Percentiles rank a stretch among this genome's conserved stretches.
Evolutionary conservation across 2,797 vertebrate species (phyloP).

Genomic region (Podargus strigoides): DNA sequence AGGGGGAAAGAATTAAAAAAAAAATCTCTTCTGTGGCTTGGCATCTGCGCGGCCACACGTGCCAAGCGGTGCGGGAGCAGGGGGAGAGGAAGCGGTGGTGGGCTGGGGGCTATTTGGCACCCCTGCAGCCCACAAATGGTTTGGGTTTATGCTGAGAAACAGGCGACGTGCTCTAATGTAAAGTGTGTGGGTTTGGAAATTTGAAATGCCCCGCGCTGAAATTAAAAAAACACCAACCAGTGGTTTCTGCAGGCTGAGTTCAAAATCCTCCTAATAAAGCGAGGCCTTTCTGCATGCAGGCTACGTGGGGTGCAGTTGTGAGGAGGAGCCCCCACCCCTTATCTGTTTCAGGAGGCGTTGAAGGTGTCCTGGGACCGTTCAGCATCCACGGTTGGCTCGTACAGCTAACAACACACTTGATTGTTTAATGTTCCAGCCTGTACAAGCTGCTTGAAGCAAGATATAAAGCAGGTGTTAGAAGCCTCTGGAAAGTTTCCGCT

Average conservation of each 20-base stretch:
- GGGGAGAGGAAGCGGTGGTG: not conserved
- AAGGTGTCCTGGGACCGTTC: not conserved
- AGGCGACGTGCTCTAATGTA: not conserved
- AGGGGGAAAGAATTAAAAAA: too few relatives aligned
- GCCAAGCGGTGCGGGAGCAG: conserved; percentile 30
- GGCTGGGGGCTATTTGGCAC: not conserved
- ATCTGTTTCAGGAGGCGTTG: not conserved
- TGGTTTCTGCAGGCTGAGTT: not conserved
- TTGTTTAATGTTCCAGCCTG: not conserved
- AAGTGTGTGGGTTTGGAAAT: not conserved
- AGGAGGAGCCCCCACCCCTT: not conserved
- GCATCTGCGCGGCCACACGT: conserved; percentile 56
- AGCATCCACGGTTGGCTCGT: accelerated
- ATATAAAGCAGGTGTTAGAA: not conserved
- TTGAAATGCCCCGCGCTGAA: not conserved
- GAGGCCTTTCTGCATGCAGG: not conserved
- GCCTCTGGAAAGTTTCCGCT: not conserved
- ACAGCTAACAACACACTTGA: not conserved
- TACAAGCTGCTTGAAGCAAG: not conserved
- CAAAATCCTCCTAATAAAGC: not conserved
- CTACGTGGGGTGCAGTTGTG: accelerated
- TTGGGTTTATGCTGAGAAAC: not conserved
- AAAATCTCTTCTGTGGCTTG: conserved; percentile 7
- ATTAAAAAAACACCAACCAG: not conserved
- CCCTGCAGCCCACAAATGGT: not conserved